Evolutionary conservation across 2,888 invertebrate genomes (phyloP).

Genomic region (Euspilapteryx auroguttella): DNA sequence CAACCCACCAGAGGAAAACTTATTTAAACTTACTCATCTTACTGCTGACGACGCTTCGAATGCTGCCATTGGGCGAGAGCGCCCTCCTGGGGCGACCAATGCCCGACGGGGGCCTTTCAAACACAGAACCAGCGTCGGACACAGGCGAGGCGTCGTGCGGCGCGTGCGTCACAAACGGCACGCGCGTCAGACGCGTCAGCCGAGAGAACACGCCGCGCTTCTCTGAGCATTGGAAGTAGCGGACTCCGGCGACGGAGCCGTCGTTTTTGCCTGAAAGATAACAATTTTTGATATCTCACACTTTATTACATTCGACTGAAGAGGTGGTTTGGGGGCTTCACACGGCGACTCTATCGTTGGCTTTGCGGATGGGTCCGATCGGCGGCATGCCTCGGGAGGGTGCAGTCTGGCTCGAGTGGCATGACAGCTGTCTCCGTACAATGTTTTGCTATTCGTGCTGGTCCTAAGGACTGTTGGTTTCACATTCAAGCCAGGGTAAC

Average conservation of each 20-base stretch:
- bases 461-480: too few species aligned
- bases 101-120: conserved; percentile 48
- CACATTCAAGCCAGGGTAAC: too few species aligned
- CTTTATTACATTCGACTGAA: too few species aligned
- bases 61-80: conserved; percentile 50
- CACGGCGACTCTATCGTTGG: too few species aligned
- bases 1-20: too few species aligned
- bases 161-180: conserved; percentile 62
- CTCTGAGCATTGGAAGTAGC: conserved; percentile 92
- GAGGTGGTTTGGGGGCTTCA: too few species aligned
- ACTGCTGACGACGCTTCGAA: conserved; percentile 53
- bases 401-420: too few species aligned
- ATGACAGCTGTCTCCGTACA: too few species aligned
- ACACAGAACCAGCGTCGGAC: conserved; percentile 49
- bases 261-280: conserved; percentile 86
- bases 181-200: conserved; percentile 79
- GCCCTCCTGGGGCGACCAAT: conserved; percentile 39
- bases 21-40: conserved; percentile 45
- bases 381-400: too few species aligned
- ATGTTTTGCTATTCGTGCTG: too few species aligned
- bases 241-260: conserved; percentile 88
- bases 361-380: too few species aligned
- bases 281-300: conserved; percentile 3
- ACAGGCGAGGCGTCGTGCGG: conserved; percentile 49
- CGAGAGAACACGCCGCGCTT: conserved; percentile 94